These are phyloP conservation scores for Dolichopus griseipennis DNA, from an alignment of 2,888 invertebrate species.

Conservation along the genomic window DNA sequence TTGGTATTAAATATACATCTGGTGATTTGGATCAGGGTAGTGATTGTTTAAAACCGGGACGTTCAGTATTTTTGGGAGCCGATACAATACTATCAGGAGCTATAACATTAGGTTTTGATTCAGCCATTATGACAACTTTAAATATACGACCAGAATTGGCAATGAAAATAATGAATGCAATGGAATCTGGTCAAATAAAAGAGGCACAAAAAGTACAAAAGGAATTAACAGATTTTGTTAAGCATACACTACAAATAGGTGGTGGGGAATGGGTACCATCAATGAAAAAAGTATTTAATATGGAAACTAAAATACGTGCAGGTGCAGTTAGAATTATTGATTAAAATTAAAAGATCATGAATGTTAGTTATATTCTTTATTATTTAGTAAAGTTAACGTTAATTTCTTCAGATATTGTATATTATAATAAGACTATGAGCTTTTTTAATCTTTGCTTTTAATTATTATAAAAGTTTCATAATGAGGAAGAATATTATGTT, in stretches of 20 bases:
- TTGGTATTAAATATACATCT: slow-evolving; percentile 76
- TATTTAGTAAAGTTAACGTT: too few species aligned
- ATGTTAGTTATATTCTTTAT: too few species aligned
- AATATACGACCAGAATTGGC: slow-evolving; percentile 57
- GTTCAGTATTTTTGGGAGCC: slow-evolving; percentile 56
- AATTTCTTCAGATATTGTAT: too few species aligned
- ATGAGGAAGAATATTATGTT: too few species aligned
- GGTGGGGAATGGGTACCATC: slow-evolving; percentile 26
- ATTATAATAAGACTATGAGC: too few species aligned
- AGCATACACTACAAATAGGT: slow-evolving; percentile 21
- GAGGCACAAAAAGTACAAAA: slow-evolving; percentile 20
- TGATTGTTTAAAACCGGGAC: slow-evolving; percentile 49
- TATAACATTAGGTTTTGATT: slow-evolving; percentile 58
- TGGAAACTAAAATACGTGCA: slow-evolving; percentile 14
- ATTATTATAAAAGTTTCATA: too few species aligned
- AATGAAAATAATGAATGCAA: slow-evolving; percentile 48
- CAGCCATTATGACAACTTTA: slow-evolving; percentile 60
- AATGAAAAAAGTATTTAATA: slow-evolving; percentile 25
- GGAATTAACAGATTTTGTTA: slow-evolving; percentile 17
- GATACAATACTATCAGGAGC: slow-evolving; percentile 58
- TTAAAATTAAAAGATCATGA: neutral
- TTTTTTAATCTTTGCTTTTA: too few species aligned
- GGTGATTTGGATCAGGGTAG: slow-evolving; percentile 60
- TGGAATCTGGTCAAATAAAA: slow-evolving; percentile 30
- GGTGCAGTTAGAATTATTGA: slow-evolving; percentile 19